Evolutionary conservation across 1,140 invertebrate species (phyloP).

Genomic region (Lasaia peninsularis): DNA sequence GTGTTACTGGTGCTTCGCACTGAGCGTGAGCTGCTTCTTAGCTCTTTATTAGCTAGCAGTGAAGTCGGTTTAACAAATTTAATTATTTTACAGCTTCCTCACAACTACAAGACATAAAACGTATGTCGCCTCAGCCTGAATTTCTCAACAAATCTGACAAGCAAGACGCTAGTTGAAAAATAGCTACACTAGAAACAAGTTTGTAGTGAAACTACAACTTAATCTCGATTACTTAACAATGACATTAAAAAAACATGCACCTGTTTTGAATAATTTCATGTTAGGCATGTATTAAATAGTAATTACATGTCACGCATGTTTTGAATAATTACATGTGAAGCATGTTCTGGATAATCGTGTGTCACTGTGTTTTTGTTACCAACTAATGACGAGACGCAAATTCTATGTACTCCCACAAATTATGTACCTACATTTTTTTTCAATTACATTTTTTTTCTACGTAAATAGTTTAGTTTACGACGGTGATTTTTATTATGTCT

Average conservation of each 20-base stretch:
- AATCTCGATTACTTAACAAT: neutral
- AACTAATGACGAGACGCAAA: neutral
- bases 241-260: neutral
- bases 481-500: neutral
- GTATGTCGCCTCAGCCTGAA: constrained; percentile 3
- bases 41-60: too few relatives aligned
- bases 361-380: neutral
- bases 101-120: neutral
- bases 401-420: neutral
- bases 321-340: neutral
- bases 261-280: neutral
- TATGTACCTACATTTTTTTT: neutral
- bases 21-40: too few relatives aligned
- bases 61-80: too few relatives aligned
- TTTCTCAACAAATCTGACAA: neutral
- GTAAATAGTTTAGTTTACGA: neutral
- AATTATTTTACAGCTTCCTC: constrained; percentile 5
- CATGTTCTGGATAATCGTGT: neutral
- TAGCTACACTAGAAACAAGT: constrained; percentile 8
- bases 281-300: neutral
- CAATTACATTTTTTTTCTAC: neutral
- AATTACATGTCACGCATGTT: neutral
- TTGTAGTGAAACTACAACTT: neutral
- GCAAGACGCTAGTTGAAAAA: constrained; percentile 1
- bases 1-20: too few relatives aligned